These are phyloP conservation scores for Epistrophe grossulariae DNA, from an alignment of 2,888 invertebrate species.

Conservation along the genomic window DNA sequence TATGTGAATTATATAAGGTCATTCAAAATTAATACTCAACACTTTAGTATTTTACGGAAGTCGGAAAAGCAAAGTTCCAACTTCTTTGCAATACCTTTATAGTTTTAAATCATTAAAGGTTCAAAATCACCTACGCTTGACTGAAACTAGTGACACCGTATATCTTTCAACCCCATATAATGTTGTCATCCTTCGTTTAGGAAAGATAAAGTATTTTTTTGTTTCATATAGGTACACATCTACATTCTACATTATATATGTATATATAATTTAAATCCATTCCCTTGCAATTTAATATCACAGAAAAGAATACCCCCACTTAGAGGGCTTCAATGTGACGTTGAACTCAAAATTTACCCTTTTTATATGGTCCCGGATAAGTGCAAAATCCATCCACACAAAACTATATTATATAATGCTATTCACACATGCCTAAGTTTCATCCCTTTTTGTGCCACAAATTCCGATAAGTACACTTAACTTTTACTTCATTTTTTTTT, in stretches of 20 bases:
- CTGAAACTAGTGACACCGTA: slow-evolving; percentile 29
- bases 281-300: slow-evolving; percentile 47
- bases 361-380: slow-evolving; percentile 37
- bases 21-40: not conserved
- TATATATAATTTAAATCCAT: not conserved
- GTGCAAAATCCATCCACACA: slow-evolving; percentile 44
- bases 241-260: too few species aligned
- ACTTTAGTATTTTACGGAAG: not conserved
- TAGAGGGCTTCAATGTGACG: slow-evolving; percentile 61
- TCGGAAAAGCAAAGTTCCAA: not conserved
- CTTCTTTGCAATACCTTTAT: not conserved
- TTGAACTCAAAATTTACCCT: slow-evolving; percentile 60
- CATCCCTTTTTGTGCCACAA: slow-evolving; percentile 35
- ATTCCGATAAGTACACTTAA: slow-evolving; percentile 55
- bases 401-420: slow-evolving; percentile 25
- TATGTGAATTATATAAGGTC: not conserved
- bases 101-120: slow-evolving; percentile 26
- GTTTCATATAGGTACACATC: not conserved
- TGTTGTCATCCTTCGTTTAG: slow-evolving; percentile 16
- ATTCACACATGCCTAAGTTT: slow-evolving; percentile 47
- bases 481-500: slow-evolving; percentile 33
- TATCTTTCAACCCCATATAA: slow-evolving; percentile 22
- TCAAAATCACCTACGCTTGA: slow-evolving; percentile 40
- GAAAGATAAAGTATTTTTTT: slow-evolving; percentile 12
- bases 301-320: slow-evolving; percentile 37